Conservation (phyloP, 2,888 invertebrate species). For the Tuberolachnus salignus region DNA sequence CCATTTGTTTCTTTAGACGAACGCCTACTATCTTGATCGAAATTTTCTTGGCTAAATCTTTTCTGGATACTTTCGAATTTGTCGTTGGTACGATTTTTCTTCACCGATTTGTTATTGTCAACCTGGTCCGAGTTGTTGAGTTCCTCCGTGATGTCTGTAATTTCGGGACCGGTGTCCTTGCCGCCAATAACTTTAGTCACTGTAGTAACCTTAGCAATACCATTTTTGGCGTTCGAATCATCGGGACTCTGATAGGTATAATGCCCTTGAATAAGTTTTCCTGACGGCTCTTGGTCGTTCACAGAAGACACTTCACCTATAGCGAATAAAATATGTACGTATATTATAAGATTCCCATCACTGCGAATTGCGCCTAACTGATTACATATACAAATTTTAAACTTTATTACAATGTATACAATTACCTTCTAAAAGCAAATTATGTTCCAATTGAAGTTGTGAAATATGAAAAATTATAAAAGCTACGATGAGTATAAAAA, state of each 20-base stretch:
- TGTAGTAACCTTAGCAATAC: constrained; percentile 42
- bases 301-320: constrained; percentile 75
- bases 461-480: constrained; percentile 29
- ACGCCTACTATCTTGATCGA: constrained; percentile 34
- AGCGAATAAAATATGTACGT: constrained; percentile 57
- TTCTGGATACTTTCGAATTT: constrained; percentile 51
- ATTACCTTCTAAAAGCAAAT: constrained; percentile 19
- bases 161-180: constrained; percentile 25
- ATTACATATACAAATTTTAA: background rate
- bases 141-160: constrained; percentile 45
- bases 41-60: constrained; percentile 46
- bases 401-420: background rate
- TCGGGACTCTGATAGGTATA: constrained; percentile 65
- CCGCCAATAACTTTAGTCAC: constrained; percentile 36
- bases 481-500: constrained; percentile 1
- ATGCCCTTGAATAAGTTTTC: constrained; percentile 73
- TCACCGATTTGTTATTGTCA: constrained; percentile 23
- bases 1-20: constrained; percentile 56
- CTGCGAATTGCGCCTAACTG: background rate
- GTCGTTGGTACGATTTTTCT: constrained; percentile 38
- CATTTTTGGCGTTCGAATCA: constrained; percentile 13
- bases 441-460: constrained; percentile 27
- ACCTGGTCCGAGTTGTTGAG: background rate
- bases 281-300: constrained; percentile 73
- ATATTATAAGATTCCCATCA: background rate